Base-by-base conservation (phyloP, 2,888 invertebrate genomes). In the Shargacucullia verbasci region DNA sequence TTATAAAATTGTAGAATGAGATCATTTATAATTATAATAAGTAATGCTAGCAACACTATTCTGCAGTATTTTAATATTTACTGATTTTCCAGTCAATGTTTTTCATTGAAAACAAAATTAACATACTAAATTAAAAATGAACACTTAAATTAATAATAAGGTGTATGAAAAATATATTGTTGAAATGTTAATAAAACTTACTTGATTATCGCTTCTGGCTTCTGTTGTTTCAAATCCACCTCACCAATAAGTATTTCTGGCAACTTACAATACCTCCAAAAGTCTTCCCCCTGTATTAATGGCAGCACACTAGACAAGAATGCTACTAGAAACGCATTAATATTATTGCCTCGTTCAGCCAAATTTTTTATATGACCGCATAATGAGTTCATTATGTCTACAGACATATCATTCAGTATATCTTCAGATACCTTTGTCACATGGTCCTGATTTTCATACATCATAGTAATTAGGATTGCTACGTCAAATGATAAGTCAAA, bases 401-500 rank as follows among this genome's bases (percentile, higher is more conserved):
- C 76, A 0, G 94, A 90, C 33, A 94, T 84, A 77, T 95, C 94
- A 20, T 86, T 78, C 1, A 96, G 81, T 0, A 96, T 90, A 29
- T 87, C 88, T 11, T 94, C 87, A 0, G 95, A 91, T 45, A 97
- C 91, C 9, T 78, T 81, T 0, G 81, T 91, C 1, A 94, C 79
- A 35, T 94, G 91, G 11, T 85, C 81, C 54, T 97, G 97, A 11
- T 95, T 95, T 66, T 96, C 96, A 79, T 96, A 97, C 45, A 98
- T 91, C 70, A 97, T 92, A n/a, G 96, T 90, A 20, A 98, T 86
- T 11, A 97, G 87, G 35, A 96, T 85, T 8, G 96, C 87, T 0
- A 96, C 95, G 80, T 97, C 97, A 63, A 92, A 91, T 0, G 89
- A 83, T 46, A 94, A 59, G 52, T 89, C 86, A 84, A 88, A 86